A percentile compares a stretch with the other conserved stretches of the same genome.
Evolutionary conservation across 2,113 vertebrate genomes (phyloP).

Genomic region (Malurus alboscapulatus): DNA sequence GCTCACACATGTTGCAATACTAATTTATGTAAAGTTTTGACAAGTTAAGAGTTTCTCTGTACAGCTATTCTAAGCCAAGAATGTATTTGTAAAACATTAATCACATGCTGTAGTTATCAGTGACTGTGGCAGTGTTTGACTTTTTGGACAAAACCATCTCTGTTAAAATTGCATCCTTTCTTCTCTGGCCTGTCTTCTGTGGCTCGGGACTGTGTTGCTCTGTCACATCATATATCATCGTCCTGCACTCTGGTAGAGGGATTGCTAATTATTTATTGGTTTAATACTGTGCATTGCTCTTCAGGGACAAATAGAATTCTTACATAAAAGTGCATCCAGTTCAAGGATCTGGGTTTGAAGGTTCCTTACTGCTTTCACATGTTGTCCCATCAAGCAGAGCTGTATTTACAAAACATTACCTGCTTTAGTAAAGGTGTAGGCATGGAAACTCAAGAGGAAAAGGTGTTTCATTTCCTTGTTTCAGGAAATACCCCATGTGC

Average conservation of each 20-base stretch:
- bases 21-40: not conserved
- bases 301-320: not conserved
- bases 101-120: not conserved
- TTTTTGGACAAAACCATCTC: not conserved
- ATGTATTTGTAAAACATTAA: not conserved
- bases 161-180: not conserved
- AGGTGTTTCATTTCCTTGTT: constrained; percentile 50
- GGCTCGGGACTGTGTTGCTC: not conserved
- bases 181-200: not conserved
- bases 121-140: not conserved
- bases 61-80: not conserved
- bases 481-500: not conserved
- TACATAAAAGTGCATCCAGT: not conserved
- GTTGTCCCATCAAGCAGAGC: not conserved
- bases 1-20: not conserved
- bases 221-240: not conserved
- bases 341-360: not conserved
- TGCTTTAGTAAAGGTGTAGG: not conserved
- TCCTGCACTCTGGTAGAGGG: not conserved
- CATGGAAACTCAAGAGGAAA: not conserved
- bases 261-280: constrained; percentile 4
- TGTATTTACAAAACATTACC: constrained; percentile 1
- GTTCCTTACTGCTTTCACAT: not conserved
- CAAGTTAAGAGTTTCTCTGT: not conserved
- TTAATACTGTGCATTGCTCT: not conserved